phyloP scores from a whole-genome alignment of 1,140 invertebrate genomes.

The Procambarus clarkii region DNA sequence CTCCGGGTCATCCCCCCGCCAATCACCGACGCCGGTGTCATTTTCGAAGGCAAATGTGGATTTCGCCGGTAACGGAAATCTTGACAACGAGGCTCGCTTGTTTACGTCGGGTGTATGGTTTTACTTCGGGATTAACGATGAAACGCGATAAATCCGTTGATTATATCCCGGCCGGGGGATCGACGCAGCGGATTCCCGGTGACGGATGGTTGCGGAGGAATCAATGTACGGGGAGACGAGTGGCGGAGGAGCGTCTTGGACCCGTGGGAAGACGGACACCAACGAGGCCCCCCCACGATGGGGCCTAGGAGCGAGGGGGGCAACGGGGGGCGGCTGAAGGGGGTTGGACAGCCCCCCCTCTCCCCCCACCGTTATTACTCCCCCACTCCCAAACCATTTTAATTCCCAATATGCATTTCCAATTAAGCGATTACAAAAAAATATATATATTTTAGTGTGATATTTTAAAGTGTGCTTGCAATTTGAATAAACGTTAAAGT shows the following conservation, averaged over 20 bases:
- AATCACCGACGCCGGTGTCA: constrained; percentile 26
- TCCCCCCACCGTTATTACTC: not conserved
- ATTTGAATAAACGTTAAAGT: constrained; percentile 27
- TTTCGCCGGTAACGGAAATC: constrained; percentile 41
- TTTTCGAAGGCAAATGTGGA: constrained; percentile 42
- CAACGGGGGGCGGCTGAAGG: too few relatives aligned
- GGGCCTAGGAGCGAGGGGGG: not conserved
- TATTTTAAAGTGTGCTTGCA: constrained; percentile 49
- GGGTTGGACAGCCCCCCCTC: not conserved
- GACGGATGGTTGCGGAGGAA: not conserved
- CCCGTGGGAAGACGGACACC: not conserved
- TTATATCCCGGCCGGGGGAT: constrained; percentile 8
- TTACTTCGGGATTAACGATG: constrained; percentile 24
- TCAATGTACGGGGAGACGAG: too few relatives aligned
- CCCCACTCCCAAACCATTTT: constrained; percentile 45
- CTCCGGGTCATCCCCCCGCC: constrained; percentile 9
- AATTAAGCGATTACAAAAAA: constrained; percentile 48
- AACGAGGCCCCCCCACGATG: not conserved
- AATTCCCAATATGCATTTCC: constrained; percentile 55
- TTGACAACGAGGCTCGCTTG: constrained; percentile 46
- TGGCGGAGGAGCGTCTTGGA: not conserved
- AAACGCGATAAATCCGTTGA: constrained; percentile 43
- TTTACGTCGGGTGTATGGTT: constrained; percentile 43
- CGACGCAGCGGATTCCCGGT: not conserved
- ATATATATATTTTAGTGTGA: constrained; percentile 26